Conservation (phyloP, 2,113 vertebrate genomes). For the Sebastes schlegelii region DNA sequence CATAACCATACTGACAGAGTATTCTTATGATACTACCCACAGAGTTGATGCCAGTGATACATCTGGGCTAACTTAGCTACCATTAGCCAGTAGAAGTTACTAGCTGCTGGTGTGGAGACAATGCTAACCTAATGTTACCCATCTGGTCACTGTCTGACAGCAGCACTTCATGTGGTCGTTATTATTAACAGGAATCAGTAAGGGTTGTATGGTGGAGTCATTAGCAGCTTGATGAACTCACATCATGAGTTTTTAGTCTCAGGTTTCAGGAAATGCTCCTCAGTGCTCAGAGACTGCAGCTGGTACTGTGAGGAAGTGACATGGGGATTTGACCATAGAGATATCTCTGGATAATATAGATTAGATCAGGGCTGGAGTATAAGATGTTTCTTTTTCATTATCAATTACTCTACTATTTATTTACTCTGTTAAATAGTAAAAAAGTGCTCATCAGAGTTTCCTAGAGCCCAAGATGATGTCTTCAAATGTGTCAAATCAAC, state of each 20-base stretch:
- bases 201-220: slow-evolving; percentile 2
- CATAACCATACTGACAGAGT: slow-evolving; percentile 23
- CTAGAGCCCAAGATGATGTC: not conserved
- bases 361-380: too few species aligned
- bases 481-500: not conserved
- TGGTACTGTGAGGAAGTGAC: slow-evolving; percentile 8
- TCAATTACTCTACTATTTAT: not conserved
- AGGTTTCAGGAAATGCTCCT: slow-evolving; percentile 61
- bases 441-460: not conserved
- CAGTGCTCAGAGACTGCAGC: slow-evolving; percentile 33
- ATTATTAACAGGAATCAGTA: not conserved
- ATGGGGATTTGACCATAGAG: not conserved
- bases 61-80: slow-evolving; percentile 65
- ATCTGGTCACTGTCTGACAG: not conserved
- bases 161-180: not conserved
- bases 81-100: slow-evolving; percentile 63
- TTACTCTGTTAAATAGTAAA: not conserved
- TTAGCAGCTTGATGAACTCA: slow-evolving; percentile 19
- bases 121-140: slow-evolving; percentile 57
- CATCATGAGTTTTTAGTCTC: slow-evolving; percentile 30
- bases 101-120: slow-evolving; percentile 51
- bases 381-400: too few species aligned
- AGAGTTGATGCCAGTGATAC: slow-evolving; percentile 27
- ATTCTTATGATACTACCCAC: not conserved
- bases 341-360: not conserved